Percentiles rank a stretch among this genome's conserved stretches.
Conservation (phyloP, 1,140 invertebrate species). For the Bacillus rossius region DNA sequence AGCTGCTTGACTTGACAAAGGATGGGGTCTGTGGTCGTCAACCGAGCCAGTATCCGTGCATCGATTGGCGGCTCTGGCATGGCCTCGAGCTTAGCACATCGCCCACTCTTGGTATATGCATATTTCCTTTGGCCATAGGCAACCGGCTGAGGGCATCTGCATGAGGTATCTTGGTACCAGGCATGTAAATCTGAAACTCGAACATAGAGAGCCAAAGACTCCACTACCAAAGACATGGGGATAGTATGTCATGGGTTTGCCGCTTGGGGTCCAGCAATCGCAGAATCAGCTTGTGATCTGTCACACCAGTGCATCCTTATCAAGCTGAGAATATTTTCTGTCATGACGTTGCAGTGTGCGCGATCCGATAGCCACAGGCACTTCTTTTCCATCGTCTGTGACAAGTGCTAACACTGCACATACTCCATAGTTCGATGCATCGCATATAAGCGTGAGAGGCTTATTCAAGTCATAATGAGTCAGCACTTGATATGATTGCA, state of each 20-base stretch:
- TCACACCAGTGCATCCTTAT: slow-evolving; percentile 37
- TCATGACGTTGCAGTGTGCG: too few species aligned
- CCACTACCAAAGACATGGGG: neutral
- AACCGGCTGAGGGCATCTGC: too few species aligned
- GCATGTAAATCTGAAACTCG: too few species aligned
- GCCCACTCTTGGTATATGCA: too few species aligned
- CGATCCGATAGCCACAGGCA: slow-evolving; percentile 35
- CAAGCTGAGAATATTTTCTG: slow-evolving; percentile 43
- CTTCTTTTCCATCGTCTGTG: slow-evolving; percentile 26
- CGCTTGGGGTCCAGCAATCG: neutral
- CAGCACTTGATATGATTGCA: slow-evolving; percentile 21
- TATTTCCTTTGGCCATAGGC: too few species aligned
- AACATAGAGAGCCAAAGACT: too few species aligned
- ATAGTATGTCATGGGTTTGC: neutral
- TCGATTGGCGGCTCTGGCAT: too few species aligned
- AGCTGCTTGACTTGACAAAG: too few species aligned
- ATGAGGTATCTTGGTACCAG: too few species aligned
- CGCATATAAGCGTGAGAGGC: slow-evolving; percentile 28
- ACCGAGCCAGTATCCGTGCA: too few species aligned
- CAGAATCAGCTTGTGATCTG: slow-evolving; percentile 38
- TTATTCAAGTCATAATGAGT: slow-evolving; percentile 28
- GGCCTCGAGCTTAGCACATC: too few species aligned
- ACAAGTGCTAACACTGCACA: slow-evolving; percentile 35
- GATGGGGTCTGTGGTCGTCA: too few species aligned
- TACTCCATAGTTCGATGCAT: slow-evolving; percentile 32